Evolutionary conservation across 2,888 invertebrate species (phyloP), one percentile per base, ranked within the genome.

Genomic region (Asteroscopus sphinx): DNA sequence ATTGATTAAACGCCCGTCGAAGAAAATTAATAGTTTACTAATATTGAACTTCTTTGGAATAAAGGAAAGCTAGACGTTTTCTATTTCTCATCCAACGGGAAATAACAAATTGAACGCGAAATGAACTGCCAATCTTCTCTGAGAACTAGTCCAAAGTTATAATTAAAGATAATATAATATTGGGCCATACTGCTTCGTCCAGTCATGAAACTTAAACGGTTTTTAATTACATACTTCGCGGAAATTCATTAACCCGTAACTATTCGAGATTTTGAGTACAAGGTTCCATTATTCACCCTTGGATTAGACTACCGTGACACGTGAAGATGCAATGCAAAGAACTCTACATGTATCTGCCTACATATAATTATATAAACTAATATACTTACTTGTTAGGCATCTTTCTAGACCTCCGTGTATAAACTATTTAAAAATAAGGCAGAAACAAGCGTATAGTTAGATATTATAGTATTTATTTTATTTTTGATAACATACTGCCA

Each of bases 181-280:
- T 54, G 46, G 41, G 32, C 28, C 47, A 68, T 37, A 47, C 15
- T 48, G 30, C 35, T 12, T 16, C 13, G 12, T 28, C 16, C 16
- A 30, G 35, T 53, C 54, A 49, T 47, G 33, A 60, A 53, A 58
- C 32, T 37, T 55, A 59, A 65, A 54, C 46, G 48, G 32, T 62
- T 59, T 68, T 68, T 68, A 72, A 72, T 72, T 53, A 49, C n/a
- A n/a, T n/a, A n/a, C 59, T 57, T 72, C 56, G 16, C 53, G 51
- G 42, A 64, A 55, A 59, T 56, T 47, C 54, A 60, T 67, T 67
- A 62, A 49, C 44, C 58, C 32, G 16, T 33, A 47, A 57, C 32
- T 54, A 62, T 62, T 44, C 52, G 28, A 17, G 37, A 57, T 35
- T 72, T 62, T 51, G 21, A 61, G 47, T 17, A 65, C 44, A 61